phyloP scores from a whole-genome alignment of 1,140 invertebrate genomes.

The Pogonomyrmex barbatus region DNA sequence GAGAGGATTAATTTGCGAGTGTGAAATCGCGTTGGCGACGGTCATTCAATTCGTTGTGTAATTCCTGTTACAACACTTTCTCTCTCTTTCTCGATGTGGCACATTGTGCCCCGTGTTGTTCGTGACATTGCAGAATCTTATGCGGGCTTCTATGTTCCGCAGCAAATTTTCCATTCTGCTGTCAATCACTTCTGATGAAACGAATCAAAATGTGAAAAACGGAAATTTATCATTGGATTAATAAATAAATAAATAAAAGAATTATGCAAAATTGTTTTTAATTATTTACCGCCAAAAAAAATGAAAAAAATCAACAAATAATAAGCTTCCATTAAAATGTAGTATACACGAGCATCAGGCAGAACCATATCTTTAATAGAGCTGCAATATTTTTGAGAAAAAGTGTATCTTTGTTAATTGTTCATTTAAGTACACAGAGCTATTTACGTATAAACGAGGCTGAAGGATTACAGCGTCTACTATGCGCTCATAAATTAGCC shows the following conservation, averaged over 20 bases:
- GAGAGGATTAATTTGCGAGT: constrained; percentile 43
- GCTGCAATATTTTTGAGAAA: background rate
- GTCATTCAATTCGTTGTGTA: constrained; percentile 35
- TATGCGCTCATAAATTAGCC: constrained; percentile 37
- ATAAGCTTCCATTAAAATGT: constrained; percentile 6
- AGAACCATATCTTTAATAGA: background rate
- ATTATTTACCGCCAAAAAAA: background rate
- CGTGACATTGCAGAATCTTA: constrained; percentile 58
- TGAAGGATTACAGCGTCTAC: background rate
- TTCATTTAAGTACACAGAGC: background rate
- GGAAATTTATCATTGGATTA: background rate
- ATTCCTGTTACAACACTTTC: constrained; percentile 38
- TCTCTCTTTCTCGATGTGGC: constrained; percentile 2
- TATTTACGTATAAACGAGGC: constrained; percentile 37
- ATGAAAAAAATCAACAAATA: background rate
- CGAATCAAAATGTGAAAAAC: background rate
- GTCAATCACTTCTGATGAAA: constrained; percentile 39
- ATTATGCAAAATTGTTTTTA: background rate
- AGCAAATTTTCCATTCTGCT: constrained; percentile 35
- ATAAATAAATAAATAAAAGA: no score
- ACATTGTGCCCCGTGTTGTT: constrained; percentile 16
- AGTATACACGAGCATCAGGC: background rate
- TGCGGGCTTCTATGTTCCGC: constrained; percentile 9
- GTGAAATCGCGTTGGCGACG: constrained; percentile 29
- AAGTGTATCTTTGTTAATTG: constrained; percentile 2